These are phyloP conservation scores for Nomada fucata DNA, from an alignment of 2,888 invertebrate genomes.

Conservation along the genomic window DNA sequence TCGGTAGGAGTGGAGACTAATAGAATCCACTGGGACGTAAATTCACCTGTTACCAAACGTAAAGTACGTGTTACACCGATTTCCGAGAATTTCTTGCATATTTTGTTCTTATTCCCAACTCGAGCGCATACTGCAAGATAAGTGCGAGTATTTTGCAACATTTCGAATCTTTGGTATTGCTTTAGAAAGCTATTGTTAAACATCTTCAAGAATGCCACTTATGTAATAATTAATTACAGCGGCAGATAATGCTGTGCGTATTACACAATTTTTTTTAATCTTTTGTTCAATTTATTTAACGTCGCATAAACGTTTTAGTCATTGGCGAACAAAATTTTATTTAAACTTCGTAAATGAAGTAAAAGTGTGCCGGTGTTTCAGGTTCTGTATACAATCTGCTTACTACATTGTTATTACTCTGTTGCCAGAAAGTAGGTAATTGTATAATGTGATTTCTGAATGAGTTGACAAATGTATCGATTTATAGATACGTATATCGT, in stretches of 20 bases:
- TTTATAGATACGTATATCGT: no score
- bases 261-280: background rate
- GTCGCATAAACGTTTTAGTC: no score
- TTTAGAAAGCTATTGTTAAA: background rate
- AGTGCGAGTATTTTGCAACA: background rate
- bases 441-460: no score
- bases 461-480: no score
- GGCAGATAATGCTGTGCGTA: background rate
- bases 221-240: background rate
- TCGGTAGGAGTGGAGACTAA: conserved; percentile 56
- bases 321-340: background rate
- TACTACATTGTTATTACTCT: no score
- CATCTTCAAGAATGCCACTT: background rate
- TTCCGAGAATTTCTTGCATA: conserved; percentile 54
- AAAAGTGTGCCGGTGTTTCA: no score
- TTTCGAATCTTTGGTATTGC: background rate
- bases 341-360: no score
- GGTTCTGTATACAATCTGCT: no score
- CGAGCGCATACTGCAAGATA: background rate
- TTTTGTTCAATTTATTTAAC: background rate
- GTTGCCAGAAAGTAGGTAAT: no score
- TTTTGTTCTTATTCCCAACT: conserved; percentile 5
- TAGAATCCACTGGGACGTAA: conserved; percentile 68
- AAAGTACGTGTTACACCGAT: conserved; percentile 33
- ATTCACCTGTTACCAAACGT: conserved; percentile 44